Evolutionary conservation across 2,113 vertebrate genomes (phyloP), one percentile per base, ranked within the genome.

Genomic region (Chunga burmeisteri): DNA sequence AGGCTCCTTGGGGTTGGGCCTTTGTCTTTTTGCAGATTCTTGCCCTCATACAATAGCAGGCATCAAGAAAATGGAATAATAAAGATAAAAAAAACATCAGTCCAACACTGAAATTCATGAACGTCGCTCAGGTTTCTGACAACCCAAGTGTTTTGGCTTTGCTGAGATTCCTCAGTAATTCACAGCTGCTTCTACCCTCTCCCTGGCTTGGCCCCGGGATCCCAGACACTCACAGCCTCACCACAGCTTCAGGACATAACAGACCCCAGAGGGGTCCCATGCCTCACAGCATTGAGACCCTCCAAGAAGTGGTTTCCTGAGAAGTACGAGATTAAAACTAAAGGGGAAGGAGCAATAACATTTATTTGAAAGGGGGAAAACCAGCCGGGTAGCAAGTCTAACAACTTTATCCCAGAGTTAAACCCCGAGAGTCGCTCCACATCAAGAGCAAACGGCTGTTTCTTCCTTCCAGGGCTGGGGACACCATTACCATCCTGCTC

Each of bases 71-170:
- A 84, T 63, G 15, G 18, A 71, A 77, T 10, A 14, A 78, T 10
- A 62, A 52, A 11, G 14, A 81, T 32, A 22, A 46, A 63, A 90
- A 59, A 49, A 38, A 5, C 7, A 52, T 19, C 11, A 61, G 58
- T 29, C 34, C 68, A 61, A 75, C 17, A 26, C 30, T 59, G 58
- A 88, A 85, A 55, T 62, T 71, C 26, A 42, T 29, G 18, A 84
- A 30, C 18, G 22, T 40, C 0, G 0, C 47, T 59, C 0, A 1
- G 16, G 59, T 55, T 78, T 95, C 77, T 61, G 50, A 66, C 44
- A 68, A 19, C 19, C 13, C 47, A 10, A 82, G 44, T 21, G 16
- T 70, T 80, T 73, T 56, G 66, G 58, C 29, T 78, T 92, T 42
- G 38, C 5, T n/a, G 46, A 42, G 66, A 62, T 55, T 79, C 79